phyloP scores from a whole-genome alignment of 2,113 vertebrate genomes.

The Taxidea taxus region DNA sequence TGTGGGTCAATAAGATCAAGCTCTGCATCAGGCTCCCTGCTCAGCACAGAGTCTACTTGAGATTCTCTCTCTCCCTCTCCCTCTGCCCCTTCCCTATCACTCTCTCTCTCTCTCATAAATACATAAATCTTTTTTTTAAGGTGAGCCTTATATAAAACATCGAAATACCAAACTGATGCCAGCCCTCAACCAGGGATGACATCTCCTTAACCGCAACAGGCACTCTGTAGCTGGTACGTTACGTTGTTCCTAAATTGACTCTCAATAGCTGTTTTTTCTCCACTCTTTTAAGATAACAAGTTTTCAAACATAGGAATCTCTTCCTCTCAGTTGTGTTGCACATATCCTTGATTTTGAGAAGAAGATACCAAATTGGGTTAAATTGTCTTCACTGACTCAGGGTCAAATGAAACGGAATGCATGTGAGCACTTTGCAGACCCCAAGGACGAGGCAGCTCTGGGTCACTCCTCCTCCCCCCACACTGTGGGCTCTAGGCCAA shows the following conservation, averaged over 20 bases:
- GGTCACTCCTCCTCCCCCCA: background rate
- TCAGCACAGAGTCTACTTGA: background rate
- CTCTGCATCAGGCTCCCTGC: background rate
- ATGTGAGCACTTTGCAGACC: background rate
- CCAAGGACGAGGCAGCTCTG: rapidly evolving
- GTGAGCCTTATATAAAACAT: rapidly evolving
- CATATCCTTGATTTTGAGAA: background rate
- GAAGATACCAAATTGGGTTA: background rate
- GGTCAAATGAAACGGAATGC: background rate
- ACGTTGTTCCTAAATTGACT: background rate
- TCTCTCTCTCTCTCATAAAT: background rate
- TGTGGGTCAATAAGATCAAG: background rate
- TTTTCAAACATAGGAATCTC: background rate
- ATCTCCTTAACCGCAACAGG: rapidly evolving
- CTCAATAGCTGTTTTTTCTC: background rate
- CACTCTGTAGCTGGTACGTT: background rate
- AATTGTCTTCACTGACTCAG: background rate
- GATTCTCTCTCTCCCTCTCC: background rate
- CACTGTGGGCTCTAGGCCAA: rapidly evolving
- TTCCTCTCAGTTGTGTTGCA: background rate
- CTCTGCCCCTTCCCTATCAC: background rate
- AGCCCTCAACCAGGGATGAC: background rate
- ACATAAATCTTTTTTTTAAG: background rate
- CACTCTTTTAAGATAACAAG: background rate
- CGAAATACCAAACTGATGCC: rapidly evolving